Conservation (phyloP, 1,140 invertebrate genomes). For the Drosophila gunungcola region DNA sequence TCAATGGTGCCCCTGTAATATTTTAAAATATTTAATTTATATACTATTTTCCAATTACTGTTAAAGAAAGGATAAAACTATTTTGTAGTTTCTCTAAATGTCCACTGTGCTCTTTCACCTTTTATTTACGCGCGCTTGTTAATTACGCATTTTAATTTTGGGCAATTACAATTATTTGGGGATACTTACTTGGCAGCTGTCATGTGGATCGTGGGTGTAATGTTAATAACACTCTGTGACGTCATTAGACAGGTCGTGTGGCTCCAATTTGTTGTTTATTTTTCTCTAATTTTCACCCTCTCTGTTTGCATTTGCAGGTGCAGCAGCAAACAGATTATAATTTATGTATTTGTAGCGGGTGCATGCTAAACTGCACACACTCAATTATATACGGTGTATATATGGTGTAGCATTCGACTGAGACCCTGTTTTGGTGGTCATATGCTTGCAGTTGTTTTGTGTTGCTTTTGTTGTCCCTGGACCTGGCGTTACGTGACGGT, state of each 20-base stretch:
- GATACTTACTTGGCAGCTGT: constrained; percentile 6
- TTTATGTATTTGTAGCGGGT: constrained; percentile 32
- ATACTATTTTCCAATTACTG: too few relatives aligned
- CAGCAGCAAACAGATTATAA: constrained; percentile 6
- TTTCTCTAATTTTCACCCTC: not conserved
- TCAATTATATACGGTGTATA: constrained; percentile 4
- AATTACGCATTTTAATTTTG: constrained; percentile 44
- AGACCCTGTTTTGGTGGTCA: constrained; percentile 38
- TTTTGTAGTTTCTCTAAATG: not conserved
- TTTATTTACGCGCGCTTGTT: not conserved
- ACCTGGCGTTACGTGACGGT: constrained; percentile 68
- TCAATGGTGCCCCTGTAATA: too few relatives aligned
- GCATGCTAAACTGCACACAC: constrained; percentile 34
- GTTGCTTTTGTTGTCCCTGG: constrained; percentile 17
- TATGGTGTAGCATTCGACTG: not conserved
- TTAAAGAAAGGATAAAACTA: too few relatives aligned
- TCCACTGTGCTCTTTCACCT: constrained; percentile 2
- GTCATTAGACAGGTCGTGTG: constrained; percentile 37
- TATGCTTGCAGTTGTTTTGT: constrained; percentile 34
- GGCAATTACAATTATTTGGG: constrained; percentile 11
- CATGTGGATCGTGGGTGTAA: constrained; percentile 20
- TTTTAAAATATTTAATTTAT: too few relatives aligned
- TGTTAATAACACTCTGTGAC: constrained; percentile 2
- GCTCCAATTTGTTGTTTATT: constrained; percentile 8
- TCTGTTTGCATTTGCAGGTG: constrained; percentile 4